These are phyloP conservation scores for Irena cyanogastra DNA, from an alignment of 2,113 vertebrate genomes.

Conservation along the genomic window DNA sequence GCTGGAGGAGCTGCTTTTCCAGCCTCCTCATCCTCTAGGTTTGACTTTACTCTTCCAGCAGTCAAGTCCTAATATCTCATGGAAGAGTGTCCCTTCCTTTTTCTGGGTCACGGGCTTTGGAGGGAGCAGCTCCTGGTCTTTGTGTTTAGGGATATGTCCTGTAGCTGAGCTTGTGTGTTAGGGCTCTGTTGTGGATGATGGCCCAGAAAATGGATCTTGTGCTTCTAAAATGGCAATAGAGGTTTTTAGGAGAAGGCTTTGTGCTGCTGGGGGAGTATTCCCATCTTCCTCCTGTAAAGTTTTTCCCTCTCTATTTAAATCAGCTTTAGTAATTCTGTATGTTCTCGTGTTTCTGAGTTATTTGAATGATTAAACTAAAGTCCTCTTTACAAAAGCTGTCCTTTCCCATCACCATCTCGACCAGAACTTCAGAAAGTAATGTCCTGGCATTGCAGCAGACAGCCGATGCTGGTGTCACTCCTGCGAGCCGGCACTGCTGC, in stretches of 20 bases:
- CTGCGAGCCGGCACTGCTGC: background rate
- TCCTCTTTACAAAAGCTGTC: background rate
- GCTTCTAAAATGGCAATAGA: background rate
- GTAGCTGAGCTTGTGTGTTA: rapidly evolving
- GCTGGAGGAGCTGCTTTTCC: background rate
- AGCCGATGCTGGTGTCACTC: rapidly evolving
- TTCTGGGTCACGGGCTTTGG: background rate
- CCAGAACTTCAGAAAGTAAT: background rate
- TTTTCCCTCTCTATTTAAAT: background rate
- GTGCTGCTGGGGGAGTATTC: background rate
- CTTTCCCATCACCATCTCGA: background rate
- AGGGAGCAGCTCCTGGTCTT: background rate
- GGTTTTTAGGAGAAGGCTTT: background rate
- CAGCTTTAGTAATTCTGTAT: background rate
- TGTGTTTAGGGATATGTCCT: background rate
- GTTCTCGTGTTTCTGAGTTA: background rate
- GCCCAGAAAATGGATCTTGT: background rate
- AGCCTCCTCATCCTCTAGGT: background rate
- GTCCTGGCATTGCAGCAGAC: background rate
- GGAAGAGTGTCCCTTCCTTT: background rate
- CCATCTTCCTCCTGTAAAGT: background rate
- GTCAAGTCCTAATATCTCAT: background rate
- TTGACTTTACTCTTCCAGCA: background rate
- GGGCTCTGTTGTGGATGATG: background rate
- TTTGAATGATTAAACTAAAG: background rate